Conservation (phyloP, 2,888 invertebrate genomes). For the Pterostichus niger region DNA sequence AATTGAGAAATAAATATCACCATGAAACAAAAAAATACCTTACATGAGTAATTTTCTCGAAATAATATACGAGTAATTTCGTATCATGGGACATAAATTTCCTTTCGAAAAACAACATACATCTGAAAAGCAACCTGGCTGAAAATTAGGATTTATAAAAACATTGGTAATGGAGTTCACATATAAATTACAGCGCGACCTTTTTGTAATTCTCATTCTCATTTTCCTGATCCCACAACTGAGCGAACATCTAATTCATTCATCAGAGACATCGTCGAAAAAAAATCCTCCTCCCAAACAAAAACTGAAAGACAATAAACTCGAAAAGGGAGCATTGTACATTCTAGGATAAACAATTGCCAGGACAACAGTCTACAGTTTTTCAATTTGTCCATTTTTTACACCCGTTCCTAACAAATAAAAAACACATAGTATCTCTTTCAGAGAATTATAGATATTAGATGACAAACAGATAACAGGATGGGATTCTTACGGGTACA, state of each 20-base stretch:
- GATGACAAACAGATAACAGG: conserved; percentile 59
- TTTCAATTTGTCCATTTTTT: conserved; percentile 52
- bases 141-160: conserved; percentile 66
- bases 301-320: conserved; percentile 50
- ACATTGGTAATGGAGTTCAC: conserved; percentile 61
- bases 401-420: conserved; percentile 14
- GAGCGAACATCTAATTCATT: conserved; percentile 51
- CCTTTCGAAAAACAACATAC: conserved; percentile 20
- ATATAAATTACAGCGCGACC: conserved; percentile 58
- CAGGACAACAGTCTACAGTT: conserved; percentile 15
- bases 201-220: conserved; percentile 53
- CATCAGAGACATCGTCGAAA: conserved; percentile 35
- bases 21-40: neutral
- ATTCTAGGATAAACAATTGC: conserved; percentile 37
- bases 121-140: conserved; percentile 53
- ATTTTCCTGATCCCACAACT: conserved; percentile 40
- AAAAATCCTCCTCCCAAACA: conserved; percentile 38
- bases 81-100: conserved; percentile 21
- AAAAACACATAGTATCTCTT: conserved; percentile 36
- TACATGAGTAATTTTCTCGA: neutral
- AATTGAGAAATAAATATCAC: conserved; percentile 29
- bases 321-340: conserved; percentile 27
- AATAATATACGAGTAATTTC: conserved; percentile 41
- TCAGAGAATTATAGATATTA: conserved; percentile 61
- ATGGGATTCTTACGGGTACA: conserved; percentile 50